Conservation (phyloP, 2,888 invertebrate genomes). For the Drosophila prostipennis region DNA sequence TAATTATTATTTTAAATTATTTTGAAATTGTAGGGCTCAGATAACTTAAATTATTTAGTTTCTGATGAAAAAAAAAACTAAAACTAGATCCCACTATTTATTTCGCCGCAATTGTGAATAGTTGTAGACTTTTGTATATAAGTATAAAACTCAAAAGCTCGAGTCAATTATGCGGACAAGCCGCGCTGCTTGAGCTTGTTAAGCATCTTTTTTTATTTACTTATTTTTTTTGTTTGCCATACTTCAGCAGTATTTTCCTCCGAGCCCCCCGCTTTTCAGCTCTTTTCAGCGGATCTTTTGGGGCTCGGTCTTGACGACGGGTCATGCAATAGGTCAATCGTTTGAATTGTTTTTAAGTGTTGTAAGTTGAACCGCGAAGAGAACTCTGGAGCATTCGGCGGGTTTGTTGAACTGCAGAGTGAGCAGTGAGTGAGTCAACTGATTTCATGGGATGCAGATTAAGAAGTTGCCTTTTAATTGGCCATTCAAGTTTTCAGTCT, state of each 20-base stretch:
- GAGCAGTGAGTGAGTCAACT: conserved; percentile 6
- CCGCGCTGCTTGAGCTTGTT: conserved; percentile 68
- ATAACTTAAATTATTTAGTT: too few relatives aligned
- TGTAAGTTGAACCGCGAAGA: conserved; percentile 56
- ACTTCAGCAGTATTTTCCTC: conserved; percentile 15
- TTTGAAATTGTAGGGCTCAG: too few relatives aligned
- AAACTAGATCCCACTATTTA: background rate
- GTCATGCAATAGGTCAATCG: conserved; percentile 75
- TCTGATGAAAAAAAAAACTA: too few relatives aligned
- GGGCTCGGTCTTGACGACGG: conserved; percentile 45
- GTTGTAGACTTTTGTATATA: conserved; percentile 14
- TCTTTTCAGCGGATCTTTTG: conserved; percentile 30
- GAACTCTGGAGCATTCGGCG: conserved; percentile 7
- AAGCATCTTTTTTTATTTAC: conserved; percentile 45
- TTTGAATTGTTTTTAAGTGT: conserved; percentile 77
- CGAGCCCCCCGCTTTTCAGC: conserved; percentile 8
- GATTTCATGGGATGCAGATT: conserved; percentile 8
- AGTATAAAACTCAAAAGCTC: conserved; percentile 52
- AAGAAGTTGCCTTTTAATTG: background rate
- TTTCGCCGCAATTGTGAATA: conserved; percentile 9
- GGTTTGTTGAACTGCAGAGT: conserved; percentile 28
- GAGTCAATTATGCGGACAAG: conserved; percentile 68
- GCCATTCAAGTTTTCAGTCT: too few relatives aligned
- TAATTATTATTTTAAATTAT: background rate
- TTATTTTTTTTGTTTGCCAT: conserved; percentile 9